Percentiles rank a stretch among this genome's conserved stretches.
Conservation (phyloP, 2,888 invertebrate genomes). For the Ectobius pallidus region DNA sequence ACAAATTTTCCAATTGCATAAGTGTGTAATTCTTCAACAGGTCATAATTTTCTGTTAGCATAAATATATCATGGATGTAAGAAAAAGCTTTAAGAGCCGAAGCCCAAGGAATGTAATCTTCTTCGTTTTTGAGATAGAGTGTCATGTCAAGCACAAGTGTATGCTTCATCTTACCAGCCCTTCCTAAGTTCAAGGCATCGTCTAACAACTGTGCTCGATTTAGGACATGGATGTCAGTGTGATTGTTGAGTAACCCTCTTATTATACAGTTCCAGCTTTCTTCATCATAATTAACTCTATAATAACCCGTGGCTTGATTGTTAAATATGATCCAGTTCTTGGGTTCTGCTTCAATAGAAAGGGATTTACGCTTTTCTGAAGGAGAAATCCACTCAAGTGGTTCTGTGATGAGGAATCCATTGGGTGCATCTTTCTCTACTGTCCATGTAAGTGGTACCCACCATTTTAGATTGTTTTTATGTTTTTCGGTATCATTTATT, state of each 20-base stretch:
- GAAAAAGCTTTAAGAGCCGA: conserved; percentile 58
- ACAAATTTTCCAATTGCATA: neutral
- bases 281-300: conserved; percentile 66
- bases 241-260: conserved; percentile 46
- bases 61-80: conserved; percentile 48
- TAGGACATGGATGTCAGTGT: conserved; percentile 60
- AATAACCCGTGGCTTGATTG: conserved; percentile 72
- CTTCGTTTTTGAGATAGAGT: conserved; percentile 66
- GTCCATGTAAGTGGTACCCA: conserved; percentile 13
- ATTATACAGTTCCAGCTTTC: conserved; percentile 63
- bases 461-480: neutral
- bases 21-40: neutral
- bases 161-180: conserved; percentile 63
- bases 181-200: conserved; percentile 71
- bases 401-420: neutral
- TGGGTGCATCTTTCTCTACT: neutral
- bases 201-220: conserved; percentile 75
- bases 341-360: neutral
- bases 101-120: conserved; percentile 73
- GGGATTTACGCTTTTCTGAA: neutral
- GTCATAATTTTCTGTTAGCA: conserved; percentile 8
- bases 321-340: conserved; percentile 72
- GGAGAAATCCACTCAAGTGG: neutral
- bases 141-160: conserved; percentile 66
- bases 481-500: neutral